Evolutionary conservation across 2,888 invertebrate species (phyloP), one percentile per base, ranked within the genome.

Genomic region (Spodoptera littoralis): DNA sequence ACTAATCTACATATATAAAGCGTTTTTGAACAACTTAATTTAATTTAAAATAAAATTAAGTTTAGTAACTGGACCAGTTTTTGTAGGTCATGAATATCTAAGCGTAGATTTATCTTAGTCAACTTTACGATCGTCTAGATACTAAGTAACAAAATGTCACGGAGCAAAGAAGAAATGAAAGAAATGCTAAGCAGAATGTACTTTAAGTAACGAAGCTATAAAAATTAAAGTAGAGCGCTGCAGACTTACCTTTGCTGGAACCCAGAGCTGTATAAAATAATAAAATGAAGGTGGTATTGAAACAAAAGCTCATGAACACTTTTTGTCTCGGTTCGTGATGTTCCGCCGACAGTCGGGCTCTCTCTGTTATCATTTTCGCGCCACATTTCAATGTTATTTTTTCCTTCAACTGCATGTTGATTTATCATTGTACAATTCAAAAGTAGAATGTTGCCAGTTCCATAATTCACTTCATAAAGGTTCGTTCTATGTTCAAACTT

Each of bases 271-370:
- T 27, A 52, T 60, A 57, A 64, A 75, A 60, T 55, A 52, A 65
- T 60, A 73, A 63, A 77, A 57, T 47, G 58, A 59, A 36, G 51
- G 59, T 53, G 22, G 51, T 58, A 59, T 54, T 73, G 59, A 54
- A 70, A 70, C 51, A 70, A 62, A 46, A 24, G 47, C 45, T 63
- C 51, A 4, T 27, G 46, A 41, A 13, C 11, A 53, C 41, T 65
- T 77, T 68, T 68, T 61, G 8, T 8, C 9, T 6, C 44, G 45
- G 65, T 61, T 64, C 73, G 76, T 79, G 76, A 63, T 68, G 27
- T 57, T 65, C 47, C 27, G 11, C 46, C 36, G 47, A 24, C 43
- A 18, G 30, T 11, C 53, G 44, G 41, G 76, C 61, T 70, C 48
- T 48, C 53, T 45, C 44, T 77, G 63, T 73, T 68, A 62, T 54